Evolutionary conservation across 1,140 invertebrate species (phyloP), one percentile per base, ranked within the genome.

Genomic region (Lineus longissimus): DNA sequence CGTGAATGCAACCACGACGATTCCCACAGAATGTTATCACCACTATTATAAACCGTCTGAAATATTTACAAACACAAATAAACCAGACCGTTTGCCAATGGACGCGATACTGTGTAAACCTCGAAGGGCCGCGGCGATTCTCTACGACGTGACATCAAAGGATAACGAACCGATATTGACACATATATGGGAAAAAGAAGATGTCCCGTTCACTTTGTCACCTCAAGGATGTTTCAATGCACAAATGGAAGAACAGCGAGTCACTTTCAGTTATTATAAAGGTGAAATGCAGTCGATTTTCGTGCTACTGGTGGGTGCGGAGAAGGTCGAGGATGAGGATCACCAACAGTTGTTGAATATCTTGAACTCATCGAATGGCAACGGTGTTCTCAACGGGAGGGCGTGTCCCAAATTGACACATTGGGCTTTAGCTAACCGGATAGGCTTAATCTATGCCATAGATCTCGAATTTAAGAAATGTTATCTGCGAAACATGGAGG

Each of bases 251-350:
- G 40, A 43, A 43, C 40, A 43, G 40, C 40, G 40, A 43, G 40
- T 43, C 11, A 43, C 40, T 11, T 43, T 43, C 19, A 43, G 40
- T 19, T 43, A 43, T 19, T 43, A 43, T 43, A 43, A 43, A 19
- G 40, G 40, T 43, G 40, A 43, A 43, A 43, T 43, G 40, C 40
- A 43, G 40, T 43, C 40, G 40, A 43, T 43, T 43, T 43, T 43
- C 40, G 40, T 43, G 19, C 40, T 43, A 13, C 40, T 43, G 11
- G 40, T 43, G 19, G 40, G 40, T 11, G 40, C 40, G 11, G 40
- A 43, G 40, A 43, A 43, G 40, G 19, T 43, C 11, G 19, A 11
- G 19, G 40, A 43, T 19, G 40, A 43, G 19, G 40, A 19, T 11
- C 40, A 43, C 40, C 40, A 43, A 43, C 11, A 43, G 40, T 43